These are phyloP conservation scores for Carassius carassius DNA, from an alignment of 2,113 vertebrate genomes.

Conservation along the genomic window DNA sequence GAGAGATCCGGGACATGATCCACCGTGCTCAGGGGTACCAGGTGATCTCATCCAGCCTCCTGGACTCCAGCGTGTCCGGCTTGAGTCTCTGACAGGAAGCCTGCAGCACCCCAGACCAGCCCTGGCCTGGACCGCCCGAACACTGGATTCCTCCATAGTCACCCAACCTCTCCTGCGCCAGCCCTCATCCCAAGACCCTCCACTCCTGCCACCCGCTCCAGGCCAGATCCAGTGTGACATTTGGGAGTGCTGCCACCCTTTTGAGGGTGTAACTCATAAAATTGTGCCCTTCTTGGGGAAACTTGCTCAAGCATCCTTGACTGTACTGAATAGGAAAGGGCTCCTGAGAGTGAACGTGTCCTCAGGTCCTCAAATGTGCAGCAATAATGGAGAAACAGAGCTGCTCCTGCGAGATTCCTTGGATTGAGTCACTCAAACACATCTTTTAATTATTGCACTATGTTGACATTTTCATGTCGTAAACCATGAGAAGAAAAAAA, in stretches of 20 bases:
- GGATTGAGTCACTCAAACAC: conserved; percentile 48
- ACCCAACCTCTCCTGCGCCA: conserved; percentile 48
- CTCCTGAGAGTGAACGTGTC: conserved; percentile 75
- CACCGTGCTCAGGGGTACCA: conserved; percentile 93
- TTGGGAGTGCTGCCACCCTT: conserved; percentile 83
- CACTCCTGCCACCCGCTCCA: conserved; percentile 32
- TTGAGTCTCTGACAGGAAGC: conserved; percentile 97
- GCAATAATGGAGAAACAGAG: conserved; percentile 77
- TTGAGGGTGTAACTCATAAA: conserved; percentile 69
- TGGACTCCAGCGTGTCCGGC: conserved; percentile 90
- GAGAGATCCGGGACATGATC: conserved; percentile 97
- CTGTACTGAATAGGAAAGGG: conserved; percentile 79
- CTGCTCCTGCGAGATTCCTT: conserved; percentile 62
- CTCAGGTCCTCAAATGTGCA: conserved; percentile 80
- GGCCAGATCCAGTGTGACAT: conserved; percentile 61
- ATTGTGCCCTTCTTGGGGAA: conserved; percentile 84
- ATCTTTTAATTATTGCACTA: conserved; percentile 70
- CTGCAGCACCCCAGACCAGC: conserved; percentile 68
- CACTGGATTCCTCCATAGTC: conserved; percentile 52
- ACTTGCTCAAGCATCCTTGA: conserved; percentile 82
- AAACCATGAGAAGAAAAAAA: conserved; percentile 48
- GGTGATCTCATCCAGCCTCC: conserved; percentile 90
- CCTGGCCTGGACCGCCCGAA: conserved; percentile 54
- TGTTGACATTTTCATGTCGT: conserved; percentile 59
- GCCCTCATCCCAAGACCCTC: conserved; percentile 31